Evolutionary conservation across 2,113 vertebrate genomes (phyloP).

Genomic region (Perognathus longimembris): DNA sequence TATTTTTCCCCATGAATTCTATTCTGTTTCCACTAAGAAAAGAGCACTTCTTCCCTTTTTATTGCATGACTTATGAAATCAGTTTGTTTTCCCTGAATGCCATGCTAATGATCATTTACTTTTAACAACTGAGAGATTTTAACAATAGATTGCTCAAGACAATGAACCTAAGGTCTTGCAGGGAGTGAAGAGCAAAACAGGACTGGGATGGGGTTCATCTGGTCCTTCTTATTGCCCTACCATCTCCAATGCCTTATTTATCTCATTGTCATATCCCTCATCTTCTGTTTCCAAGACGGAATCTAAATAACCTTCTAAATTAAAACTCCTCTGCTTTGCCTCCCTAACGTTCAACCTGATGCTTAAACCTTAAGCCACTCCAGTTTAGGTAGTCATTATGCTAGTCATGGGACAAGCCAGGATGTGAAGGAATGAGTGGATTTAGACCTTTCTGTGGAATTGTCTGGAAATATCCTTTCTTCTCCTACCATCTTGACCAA

Average conservation of each 20-base stretch:
- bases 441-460: not conserved
- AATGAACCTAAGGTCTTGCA: fast-evolving
- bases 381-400: not conserved
- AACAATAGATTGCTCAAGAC: not conserved
- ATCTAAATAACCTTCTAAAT: not conserved
- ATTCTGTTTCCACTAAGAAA: not conserved
- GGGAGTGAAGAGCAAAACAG: not conserved
- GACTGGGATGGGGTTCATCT: too few relatives aligned
- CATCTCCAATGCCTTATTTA: not conserved
- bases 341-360: not conserved
- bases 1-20: not conserved
- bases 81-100: not conserved
- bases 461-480: not conserved
- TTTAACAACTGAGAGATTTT: not conserved
- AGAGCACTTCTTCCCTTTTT: too few relatives aligned
- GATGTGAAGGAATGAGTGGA: not conserved
- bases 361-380: not conserved
- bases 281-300: not conserved
- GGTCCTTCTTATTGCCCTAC: not conserved
- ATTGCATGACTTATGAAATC: not conserved
- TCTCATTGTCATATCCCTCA: not conserved
- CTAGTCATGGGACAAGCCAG: not conserved
- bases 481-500: not conserved
- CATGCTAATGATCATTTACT: not conserved
- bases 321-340: not conserved